Conservation (phyloP, 2,113 vertebrate species). For the Nothobranchius kuhntae region DNA sequence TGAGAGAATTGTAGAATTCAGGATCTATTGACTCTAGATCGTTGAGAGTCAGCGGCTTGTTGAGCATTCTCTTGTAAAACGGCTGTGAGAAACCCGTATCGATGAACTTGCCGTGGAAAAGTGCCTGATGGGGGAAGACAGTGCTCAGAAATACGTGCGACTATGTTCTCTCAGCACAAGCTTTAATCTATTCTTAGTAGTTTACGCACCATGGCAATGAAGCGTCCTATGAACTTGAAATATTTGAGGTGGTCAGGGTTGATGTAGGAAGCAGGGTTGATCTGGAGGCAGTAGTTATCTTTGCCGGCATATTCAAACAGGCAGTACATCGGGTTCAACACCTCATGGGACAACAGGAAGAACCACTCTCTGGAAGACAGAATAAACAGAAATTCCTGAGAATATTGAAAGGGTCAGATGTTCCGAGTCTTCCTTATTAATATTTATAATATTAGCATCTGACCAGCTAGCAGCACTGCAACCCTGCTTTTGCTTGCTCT, state of each 20-base stretch:
- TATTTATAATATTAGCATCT: too few species aligned
- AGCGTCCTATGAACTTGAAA: constrained; percentile 97
- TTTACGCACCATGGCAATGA: constrained; percentile 90
- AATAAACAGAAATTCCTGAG: too few species aligned
- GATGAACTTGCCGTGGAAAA: constrained; percentile 98
- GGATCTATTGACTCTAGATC: constrained; percentile 97
- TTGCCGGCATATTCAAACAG: constrained; percentile 99
- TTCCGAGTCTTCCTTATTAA: too few species aligned
- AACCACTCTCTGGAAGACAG: constrained; percentile 91
- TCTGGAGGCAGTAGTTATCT: constrained; percentile 99
- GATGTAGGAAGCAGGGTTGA: constrained; percentile 98
- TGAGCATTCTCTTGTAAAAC: constrained; percentile 97
- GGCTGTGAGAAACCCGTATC: constrained; percentile 98
- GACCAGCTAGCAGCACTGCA: too few species aligned
- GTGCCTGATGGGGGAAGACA: constrained; percentile 79
- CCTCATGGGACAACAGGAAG: constrained; percentile 97
- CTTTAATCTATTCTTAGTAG: too few species aligned
- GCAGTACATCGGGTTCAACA: constrained; percentile 99
- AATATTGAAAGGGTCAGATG: too few species aligned
- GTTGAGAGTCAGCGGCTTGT: constrained; percentile 92
- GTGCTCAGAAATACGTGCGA: not conserved
- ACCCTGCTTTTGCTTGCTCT: too few species aligned
- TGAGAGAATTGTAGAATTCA: constrained; percentile 99
- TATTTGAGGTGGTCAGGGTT: constrained; percentile 99
- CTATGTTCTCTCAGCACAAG: too few species aligned